These are phyloP conservation scores for Melanogrammus aeglefinus DNA, from an alignment of 2,797 vertebrate genomes.

Conservation along the genomic window DNA sequence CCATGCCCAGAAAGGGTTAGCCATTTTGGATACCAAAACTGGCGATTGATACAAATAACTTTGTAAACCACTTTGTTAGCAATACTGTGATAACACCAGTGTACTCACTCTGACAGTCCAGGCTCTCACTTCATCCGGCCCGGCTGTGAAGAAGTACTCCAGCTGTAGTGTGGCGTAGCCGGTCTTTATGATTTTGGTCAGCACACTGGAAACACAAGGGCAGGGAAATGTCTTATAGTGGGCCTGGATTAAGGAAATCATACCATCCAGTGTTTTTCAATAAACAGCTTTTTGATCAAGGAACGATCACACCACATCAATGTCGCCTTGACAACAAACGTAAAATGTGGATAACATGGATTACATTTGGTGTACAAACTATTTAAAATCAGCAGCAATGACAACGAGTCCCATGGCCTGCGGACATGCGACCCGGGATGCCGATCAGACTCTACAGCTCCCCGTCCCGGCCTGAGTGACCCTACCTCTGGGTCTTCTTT, in stretches of 20 bases:
- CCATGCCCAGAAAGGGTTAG: no score
- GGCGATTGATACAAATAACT: no score
- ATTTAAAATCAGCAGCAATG: neutral
- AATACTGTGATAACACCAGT: neutral
- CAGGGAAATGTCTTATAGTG: neutral
- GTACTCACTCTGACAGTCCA: conserved; percentile 87
- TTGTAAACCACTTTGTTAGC: no score
- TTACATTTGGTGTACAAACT: neutral
- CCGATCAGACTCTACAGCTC: neutral
- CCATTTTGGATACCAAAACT: no score
- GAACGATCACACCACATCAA: neutral
- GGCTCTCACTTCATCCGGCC: conserved; percentile 97
- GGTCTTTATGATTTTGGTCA: conserved; percentile 98
- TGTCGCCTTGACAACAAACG: no score
- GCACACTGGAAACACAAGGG: conserved; percentile 70
- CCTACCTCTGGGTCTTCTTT: conserved; percentile 96
- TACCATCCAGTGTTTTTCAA: neutral
- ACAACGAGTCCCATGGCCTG: neutral
- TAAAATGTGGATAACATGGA: neutral
- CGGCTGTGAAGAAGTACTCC: conserved; percentile 99
- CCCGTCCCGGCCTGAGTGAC: conserved; percentile 17
- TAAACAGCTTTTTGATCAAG: neutral
- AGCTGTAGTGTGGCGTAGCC: conserved; percentile 94
- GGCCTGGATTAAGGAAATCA: neutral
- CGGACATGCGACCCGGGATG: no score